Evolutionary conservation across 2,113 vertebrate genomes (phyloP).

Genomic region (human (Homo sapiens)): GRCh38 chr20:21701501-21702000

Average conservation of each 20-base stretch:
- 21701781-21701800: not conserved
- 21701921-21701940: not conserved
- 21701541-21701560: not conserved
- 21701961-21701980: not conserved
- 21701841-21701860: not conserved
- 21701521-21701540: not conserved
- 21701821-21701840: not conserved
- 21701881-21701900: not conserved
- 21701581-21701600: not conserved
- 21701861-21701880: not conserved
- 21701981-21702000: not conserved
- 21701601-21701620: not conserved
- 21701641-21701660: not conserved
- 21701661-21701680: not conserved
- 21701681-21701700: rapidly evolving
- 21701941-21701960: not conserved
- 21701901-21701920: not conserved
- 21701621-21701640: rapidly evolving
- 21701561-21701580: not conserved
- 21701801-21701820: not conserved
- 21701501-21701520: not conserved
- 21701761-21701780: rapidly evolving
- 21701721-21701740: rapidly evolving
- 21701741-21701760: not conserved
- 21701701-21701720: rapidly evolving